Percentiles rank a stretch among this genome's conserved stretches.
Evolutionary conservation across 1,140 invertebrate species (phyloP).

Genomic region (Lepeophtheirus salmonis): DNA sequence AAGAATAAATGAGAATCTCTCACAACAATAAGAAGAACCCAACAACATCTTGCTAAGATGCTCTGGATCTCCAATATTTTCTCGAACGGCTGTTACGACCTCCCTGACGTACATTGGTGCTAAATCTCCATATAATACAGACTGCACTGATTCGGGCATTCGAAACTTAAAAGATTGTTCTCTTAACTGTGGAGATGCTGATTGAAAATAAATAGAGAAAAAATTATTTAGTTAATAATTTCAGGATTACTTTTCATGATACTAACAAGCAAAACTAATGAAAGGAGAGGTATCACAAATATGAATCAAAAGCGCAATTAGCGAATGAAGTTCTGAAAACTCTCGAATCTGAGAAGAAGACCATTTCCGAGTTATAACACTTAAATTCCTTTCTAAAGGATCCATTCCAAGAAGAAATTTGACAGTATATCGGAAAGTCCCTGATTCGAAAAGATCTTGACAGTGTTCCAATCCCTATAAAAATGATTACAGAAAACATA

Average conservation of each 20-base stretch:
- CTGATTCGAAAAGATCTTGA: constrained; percentile 29
- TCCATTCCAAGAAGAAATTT: constrained; percentile 30
- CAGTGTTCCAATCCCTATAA: constrained; percentile 30
- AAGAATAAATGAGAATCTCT: background rate
- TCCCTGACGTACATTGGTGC: constrained; percentile 1
- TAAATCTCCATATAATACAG: background rate
- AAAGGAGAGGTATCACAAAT: constrained; percentile 22
- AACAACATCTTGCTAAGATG: background rate
- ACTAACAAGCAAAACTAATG: constrained; percentile 12
- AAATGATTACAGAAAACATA: constrained; percentile 18
- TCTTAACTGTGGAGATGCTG: background rate
- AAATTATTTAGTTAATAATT: background rate
- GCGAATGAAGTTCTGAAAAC: constrained; percentile 29
- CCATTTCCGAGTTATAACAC: constrained; percentile 28
- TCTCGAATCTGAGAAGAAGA: constrained; percentile 29
- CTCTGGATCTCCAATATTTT: background rate
- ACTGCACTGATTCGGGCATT: background rate
- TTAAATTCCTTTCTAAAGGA: constrained; percentile 19
- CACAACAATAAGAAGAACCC: background rate
- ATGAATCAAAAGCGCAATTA: constrained; percentile 29
- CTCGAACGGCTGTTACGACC: background rate
- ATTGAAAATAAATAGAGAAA: too few relatives aligned
- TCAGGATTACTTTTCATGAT: background rate
- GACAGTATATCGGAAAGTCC: constrained; percentile 30
- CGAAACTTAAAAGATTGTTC: background rate